phyloP scores from a whole-genome alignment of 92 coral and sea anemone genomes.

The Phenganax stokvisi region DNA sequence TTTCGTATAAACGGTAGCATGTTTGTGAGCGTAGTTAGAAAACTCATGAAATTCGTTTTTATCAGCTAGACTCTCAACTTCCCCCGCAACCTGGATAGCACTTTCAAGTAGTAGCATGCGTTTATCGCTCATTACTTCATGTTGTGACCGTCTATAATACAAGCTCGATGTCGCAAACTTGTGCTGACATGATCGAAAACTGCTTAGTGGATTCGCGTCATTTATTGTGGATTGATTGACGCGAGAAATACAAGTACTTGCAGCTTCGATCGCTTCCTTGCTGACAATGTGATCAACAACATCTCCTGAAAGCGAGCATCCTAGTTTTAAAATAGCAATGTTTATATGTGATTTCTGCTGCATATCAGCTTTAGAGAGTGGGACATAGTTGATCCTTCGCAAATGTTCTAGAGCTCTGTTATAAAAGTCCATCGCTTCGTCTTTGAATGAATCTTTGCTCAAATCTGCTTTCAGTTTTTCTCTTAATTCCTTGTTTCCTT shows the following conservation, averaged over 20 bases:
- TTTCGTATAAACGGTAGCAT: slow-evolving; percentile 22
- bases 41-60: slow-evolving; percentile 32
- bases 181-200: slow-evolving; percentile 42
- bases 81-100: slow-evolving; percentile 33
- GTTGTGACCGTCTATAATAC: slow-evolving; percentile 41
- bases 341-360: slow-evolving; percentile 40
- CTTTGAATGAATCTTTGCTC: slow-evolving; percentile 22
- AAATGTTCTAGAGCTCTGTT: slow-evolving; percentile 38
- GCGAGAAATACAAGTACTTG: slow-evolving; percentile 19
- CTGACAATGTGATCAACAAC: slow-evolving; percentile 35
- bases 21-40: slow-evolving; percentile 37
- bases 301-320: slow-evolving; percentile 50
- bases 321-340: slow-evolving; percentile 33
- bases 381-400: slow-evolving; percentile 34
- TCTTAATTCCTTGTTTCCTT: slow-evolving; percentile 34
- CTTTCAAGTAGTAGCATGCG: slow-evolving; percentile 19
- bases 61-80: slow-evolving; percentile 19
- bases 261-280: slow-evolving; percentile 34
- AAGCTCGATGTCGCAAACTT: slow-evolving; percentile 36
- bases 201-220: slow-evolving; percentile 22
- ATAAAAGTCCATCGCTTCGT: slow-evolving; percentile 42
- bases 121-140: not conserved
- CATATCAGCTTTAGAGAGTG: slow-evolving; percentile 45
- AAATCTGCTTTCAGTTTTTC: slow-evolving; percentile 29
- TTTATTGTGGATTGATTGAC: slow-evolving; percentile 9